Percentiles rank a stretch among this genome's conserved stretches.
Conservation (phyloP, 2,888 invertebrate genomes). For the Drosophila algonquin region DNA sequence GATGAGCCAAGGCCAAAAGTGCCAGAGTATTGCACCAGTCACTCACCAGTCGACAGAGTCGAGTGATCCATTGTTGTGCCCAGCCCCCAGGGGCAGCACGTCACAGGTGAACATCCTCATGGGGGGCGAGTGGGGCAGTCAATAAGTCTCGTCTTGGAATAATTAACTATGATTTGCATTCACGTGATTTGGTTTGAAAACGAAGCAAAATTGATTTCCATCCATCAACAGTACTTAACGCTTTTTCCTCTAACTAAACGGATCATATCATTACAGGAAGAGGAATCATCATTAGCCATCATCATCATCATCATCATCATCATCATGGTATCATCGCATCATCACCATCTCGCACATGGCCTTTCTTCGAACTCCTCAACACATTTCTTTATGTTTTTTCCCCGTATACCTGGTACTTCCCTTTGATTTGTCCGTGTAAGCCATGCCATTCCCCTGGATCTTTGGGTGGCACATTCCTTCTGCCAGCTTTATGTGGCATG, state of each 20-base stretch:
- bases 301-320: not conserved
- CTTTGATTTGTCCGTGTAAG: not conserved
- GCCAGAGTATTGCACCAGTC: conserved; percentile 29
- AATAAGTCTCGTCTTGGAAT: conserved; percentile 21
- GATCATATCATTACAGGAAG: not conserved
- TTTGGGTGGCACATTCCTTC: no score
- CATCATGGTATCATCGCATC: not conserved
- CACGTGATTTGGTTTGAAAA: conserved; percentile 11
- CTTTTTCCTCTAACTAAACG: not conserved
- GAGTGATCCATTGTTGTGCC: conserved; percentile 19
- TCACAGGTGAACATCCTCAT: no score
- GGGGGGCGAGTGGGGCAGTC: conserved; percentile 2
- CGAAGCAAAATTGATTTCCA: conserved; percentile 7
- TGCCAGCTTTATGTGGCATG: no score
- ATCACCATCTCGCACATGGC: not conserved
- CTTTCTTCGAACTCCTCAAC: not conserved
- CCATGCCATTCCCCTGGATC: not conserved
- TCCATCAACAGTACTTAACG: not conserved
- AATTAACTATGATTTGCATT: conserved; percentile 28
- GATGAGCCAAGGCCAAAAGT: conserved; percentile 20
- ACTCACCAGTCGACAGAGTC: not conserved
- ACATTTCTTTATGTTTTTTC: not conserved
- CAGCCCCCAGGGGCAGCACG: not conserved
- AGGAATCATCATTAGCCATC: not conserved
- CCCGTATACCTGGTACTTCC: not conserved